Evolutionary conservation across 2,797 vertebrate species (phyloP).

Genomic region (Cephalopachus bancanus): DNA sequence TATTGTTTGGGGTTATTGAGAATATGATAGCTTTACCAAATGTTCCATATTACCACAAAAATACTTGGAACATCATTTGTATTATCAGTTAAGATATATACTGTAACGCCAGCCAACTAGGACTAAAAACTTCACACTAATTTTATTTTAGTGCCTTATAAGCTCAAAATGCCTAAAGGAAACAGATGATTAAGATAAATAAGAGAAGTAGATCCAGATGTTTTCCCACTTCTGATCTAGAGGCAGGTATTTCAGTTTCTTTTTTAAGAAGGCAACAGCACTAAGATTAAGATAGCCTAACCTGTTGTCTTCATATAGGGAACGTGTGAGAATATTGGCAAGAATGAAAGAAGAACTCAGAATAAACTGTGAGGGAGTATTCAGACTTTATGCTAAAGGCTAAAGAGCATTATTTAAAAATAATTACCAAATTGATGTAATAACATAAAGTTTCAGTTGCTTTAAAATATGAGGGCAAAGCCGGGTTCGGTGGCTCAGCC

Average conservation of each 20-base stretch:
- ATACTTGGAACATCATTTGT: constrained; percentile 4
- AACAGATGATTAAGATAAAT: not conserved
- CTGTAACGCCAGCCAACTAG: not conserved
- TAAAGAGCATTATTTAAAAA: not conserved
- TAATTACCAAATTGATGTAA: constrained; percentile 30
- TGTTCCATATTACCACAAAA: constrained; percentile 24
- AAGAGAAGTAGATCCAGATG: not conserved
- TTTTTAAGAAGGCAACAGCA: not conserved
- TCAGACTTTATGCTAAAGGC: not conserved
- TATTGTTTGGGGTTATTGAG: constrained; percentile 45
- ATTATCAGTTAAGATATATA: not conserved
- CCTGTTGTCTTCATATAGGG: not conserved
- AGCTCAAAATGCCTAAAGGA: not conserved
- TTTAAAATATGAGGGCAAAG: not conserved
- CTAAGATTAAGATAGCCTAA: not conserved
- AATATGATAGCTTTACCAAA: constrained; percentile 5
- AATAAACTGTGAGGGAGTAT: not conserved
- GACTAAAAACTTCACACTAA: not conserved
- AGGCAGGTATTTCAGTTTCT: not conserved
- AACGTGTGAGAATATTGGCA: not conserved
- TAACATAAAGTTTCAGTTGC: not conserved
- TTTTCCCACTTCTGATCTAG: not conserved
- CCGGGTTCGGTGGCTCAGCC: no score
- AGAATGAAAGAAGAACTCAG: not conserved
- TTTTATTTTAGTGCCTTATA: not conserved